These are phyloP conservation scores for Ibycter americanus DNA, from an alignment of 2,797 vertebrate genomes.

Conservation along the genomic window DNA sequence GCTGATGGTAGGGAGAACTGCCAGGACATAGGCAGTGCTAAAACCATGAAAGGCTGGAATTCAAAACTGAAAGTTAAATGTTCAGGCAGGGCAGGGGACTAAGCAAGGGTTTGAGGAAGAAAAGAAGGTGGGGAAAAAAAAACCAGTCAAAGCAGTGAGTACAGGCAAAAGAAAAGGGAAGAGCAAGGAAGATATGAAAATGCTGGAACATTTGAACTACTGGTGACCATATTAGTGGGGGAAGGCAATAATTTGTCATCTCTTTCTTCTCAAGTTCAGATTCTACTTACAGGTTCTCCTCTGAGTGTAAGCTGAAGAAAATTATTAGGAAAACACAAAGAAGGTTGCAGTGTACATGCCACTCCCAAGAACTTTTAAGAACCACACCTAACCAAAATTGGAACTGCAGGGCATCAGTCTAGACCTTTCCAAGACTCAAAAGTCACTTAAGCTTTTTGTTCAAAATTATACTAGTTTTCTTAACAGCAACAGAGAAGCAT, in stretches of 20 bases:
- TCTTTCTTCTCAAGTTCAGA: not conserved
- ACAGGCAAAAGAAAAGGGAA: not conserved
- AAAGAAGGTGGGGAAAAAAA: not conserved
- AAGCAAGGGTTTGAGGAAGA: not conserved
- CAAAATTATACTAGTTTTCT: not conserved
- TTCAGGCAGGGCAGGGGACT: not conserved
- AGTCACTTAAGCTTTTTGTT: not conserved
- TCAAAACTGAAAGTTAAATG: not conserved
- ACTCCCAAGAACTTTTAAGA: not conserved
- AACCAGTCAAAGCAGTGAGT: not conserved
- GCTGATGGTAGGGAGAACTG: fast-evolving
- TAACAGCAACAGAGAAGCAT: not conserved
- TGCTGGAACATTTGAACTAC: not conserved
- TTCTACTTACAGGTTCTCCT: not conserved
- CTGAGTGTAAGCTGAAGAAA: fast-evolving
- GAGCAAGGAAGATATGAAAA: not conserved
- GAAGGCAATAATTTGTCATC: not conserved
- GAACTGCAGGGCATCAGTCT: not conserved
- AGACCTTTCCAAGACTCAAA: not conserved
- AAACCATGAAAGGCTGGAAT: not conserved
- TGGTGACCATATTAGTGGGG: not conserved
- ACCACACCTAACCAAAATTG: not conserved
- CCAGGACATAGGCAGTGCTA: not conserved
- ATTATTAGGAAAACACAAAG: not conserved
- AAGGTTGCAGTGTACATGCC: not conserved